Evolutionary conservation across 2,797 vertebrate species (phyloP).

Genomic region (Sebastes oblongus): DNA sequence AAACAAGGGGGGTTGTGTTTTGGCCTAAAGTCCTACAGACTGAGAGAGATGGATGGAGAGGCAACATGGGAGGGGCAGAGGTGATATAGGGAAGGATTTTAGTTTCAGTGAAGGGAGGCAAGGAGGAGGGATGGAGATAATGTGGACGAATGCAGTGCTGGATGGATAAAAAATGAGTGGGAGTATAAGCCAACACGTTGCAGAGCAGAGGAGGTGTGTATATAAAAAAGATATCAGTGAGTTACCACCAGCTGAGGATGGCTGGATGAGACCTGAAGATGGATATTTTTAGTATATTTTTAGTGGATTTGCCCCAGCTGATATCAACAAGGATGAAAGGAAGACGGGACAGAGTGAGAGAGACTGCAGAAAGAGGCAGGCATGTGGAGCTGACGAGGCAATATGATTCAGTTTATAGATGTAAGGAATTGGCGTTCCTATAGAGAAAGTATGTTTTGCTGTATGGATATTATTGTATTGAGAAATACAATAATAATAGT

Average conservation of each 20-base stretch:
- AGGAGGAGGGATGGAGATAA: slow-evolving; percentile 4
- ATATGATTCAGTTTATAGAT: slow-evolving; percentile 6
- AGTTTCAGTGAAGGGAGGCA: neutral
- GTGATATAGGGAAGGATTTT: neutral
- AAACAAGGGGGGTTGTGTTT: neutral
- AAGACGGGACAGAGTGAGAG: neutral
- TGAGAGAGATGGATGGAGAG: neutral
- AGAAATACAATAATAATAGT: too few relatives aligned
- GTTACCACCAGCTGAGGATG: slow-evolving; percentile 12
- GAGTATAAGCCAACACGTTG: neutral
- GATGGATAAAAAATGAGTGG: slow-evolving; percentile 2
- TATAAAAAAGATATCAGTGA: slow-evolving; percentile 9
- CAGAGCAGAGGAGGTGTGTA: neutral
- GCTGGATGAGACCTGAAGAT: slow-evolving; percentile 10
- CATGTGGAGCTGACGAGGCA: neutral
- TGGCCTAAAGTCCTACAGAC: neutral
- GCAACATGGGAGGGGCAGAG: neutral
- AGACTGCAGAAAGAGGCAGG: neutral
- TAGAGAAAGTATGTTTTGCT: neutral
- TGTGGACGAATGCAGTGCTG: neutral
- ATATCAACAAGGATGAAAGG: slow-evolving; percentile 16
- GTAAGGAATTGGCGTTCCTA: neutral
- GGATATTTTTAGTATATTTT: slow-evolving; percentile 37
- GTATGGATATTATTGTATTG: neutral
- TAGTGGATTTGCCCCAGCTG: slow-evolving; percentile 25